phyloP scores from a whole-genome alignment of 2,888 invertebrate genomes.

The Drosophila niveifrons region DNA sequence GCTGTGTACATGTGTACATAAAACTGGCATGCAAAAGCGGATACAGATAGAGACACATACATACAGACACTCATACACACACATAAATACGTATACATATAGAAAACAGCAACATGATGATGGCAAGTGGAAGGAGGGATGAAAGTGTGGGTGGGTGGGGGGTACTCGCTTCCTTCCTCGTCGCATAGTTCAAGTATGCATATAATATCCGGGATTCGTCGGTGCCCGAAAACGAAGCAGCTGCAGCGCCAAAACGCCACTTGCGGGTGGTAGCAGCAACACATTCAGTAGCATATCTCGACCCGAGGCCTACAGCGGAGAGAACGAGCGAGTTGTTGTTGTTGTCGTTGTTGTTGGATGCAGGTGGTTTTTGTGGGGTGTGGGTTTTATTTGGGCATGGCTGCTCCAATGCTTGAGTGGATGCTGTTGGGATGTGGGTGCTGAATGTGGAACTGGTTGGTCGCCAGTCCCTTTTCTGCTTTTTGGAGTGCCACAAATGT shows the following conservation, averaged over 20 bases:
- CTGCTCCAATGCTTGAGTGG: conserved; percentile 65
- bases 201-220: conserved; percentile 78
- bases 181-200: conserved; percentile 81
- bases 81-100: conserved; percentile 26
- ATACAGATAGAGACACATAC: conserved; percentile 61
- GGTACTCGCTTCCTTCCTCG: conserved; percentile 70
- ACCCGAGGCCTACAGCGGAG: conserved; percentile 51
- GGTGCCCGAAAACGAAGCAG: conserved; percentile 72
- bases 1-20: conserved; percentile 75
- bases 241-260: conserved; percentile 38
- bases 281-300: conserved; percentile 49
- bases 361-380: conserved; percentile 27
- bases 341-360: conserved; percentile 10
- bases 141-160: background rate
- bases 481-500: conserved; percentile 73
- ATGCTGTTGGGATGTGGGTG: conserved; percentile 28
- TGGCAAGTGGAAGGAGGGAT: background rate
- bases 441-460: conserved; percentile 13
- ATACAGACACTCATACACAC: conserved; percentile 19
- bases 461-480: conserved; percentile 50
- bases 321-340: background rate
- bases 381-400: conserved; percentile 22
- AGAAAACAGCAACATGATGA: conserved; percentile 42
- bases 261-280: conserved; percentile 9
- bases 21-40: conserved; percentile 72